Conservation (phyloP, 92 coral and sea anemone species). For the Palythoa grandiflora region DNA sequence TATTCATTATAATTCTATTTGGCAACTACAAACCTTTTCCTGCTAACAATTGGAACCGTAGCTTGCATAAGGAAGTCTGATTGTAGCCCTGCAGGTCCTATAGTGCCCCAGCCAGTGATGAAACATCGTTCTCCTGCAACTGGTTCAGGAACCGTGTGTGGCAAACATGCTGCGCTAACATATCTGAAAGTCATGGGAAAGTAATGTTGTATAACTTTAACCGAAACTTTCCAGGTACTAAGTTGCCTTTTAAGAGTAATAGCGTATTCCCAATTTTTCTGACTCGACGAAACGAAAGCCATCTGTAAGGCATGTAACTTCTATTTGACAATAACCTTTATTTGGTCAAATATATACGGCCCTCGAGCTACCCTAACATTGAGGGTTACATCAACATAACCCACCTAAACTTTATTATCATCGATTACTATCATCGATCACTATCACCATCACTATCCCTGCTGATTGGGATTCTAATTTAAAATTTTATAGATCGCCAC, state of each 20-base stretch:
- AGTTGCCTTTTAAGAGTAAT: neutral
- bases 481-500: no score
- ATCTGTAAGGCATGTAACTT: neutral
- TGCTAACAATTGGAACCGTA: slow-evolving; percentile 13
- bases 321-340: no score
- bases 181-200: neutral
- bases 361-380: no score
- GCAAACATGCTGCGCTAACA: neutral
- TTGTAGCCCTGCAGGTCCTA: neutral
- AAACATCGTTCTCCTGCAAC: neutral
- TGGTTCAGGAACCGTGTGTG: neutral
- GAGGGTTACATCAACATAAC: no score
- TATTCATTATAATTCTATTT: neutral
- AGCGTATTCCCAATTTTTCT: neutral
- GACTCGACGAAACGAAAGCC: neutral
- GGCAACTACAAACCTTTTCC: slow-evolving; percentile 3
- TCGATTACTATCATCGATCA: no score
- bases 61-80: slow-evolving; percentile 27
- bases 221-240: neutral
- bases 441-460: no score
- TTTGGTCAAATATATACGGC: no score
- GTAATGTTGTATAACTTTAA: neutral
- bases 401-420: no score
- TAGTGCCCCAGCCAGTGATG: slow-evolving; percentile 13
- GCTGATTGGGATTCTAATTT: no score